phyloP scores from a whole-genome alignment of 2,797 vertebrate species.

The Thamnophis elegans region DNA sequence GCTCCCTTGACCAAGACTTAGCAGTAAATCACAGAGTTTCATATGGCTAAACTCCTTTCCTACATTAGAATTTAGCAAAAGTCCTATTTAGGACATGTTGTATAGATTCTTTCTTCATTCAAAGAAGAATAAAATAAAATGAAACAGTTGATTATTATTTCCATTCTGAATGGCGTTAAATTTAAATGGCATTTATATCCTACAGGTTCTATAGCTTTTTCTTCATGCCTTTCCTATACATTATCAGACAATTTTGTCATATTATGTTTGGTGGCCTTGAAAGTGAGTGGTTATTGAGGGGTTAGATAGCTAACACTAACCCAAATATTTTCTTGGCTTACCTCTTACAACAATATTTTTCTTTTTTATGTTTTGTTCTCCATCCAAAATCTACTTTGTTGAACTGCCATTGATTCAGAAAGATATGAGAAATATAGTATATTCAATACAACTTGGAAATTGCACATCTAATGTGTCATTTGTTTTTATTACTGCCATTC shows the following conservation, averaged over 20 bases:
- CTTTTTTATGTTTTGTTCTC: background rate
- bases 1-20: background rate
- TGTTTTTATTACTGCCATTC: background rate
- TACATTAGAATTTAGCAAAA: background rate
- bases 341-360: background rate
- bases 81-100: background rate
- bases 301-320: background rate
- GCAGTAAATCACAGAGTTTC: background rate
- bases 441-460: background rate
- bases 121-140: background rate
- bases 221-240: background rate
- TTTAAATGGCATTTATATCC: background rate
- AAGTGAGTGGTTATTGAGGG: background rate
- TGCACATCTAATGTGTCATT: background rate
- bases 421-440: background rate
- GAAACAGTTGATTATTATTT: background rate
- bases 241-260: background rate
- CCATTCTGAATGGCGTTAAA: background rate
- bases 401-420: background rate
- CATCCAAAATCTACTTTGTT: background rate
- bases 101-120: background rate
- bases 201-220: background rate
- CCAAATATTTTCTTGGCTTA: background rate
- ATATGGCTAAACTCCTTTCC: background rate
- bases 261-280: background rate